Evolutionary conservation across 64 coral and sea anemone genomes (phyloP), one percentile per base, ranked within the genome.

Genomic region (Dendrophyllia cribrosa): DNA sequence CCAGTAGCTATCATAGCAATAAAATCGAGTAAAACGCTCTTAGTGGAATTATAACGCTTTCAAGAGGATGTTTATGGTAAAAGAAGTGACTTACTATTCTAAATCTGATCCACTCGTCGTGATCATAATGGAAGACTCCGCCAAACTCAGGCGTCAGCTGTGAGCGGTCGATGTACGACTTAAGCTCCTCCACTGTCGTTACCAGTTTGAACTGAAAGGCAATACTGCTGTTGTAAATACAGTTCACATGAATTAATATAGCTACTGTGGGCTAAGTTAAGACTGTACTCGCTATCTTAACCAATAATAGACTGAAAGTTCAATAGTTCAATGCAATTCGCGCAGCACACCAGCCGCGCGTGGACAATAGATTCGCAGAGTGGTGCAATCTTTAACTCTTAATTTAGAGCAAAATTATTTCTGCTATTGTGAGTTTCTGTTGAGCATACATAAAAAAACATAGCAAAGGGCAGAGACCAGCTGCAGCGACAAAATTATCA

Each of bases 101-200:
- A 91, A 99, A 99, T 74, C 94, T 87, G 58, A 99, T 93, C 97
- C 97, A 99, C 24, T 93, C 97, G 52, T 99, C 97, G 62, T 99
- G 97, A 65, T 99, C 94, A 71, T 99, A 99, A 62, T 91, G 79
- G 78, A 99, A 99, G 9, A 92, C 96, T 67, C 97, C 97, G 75
- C 93, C 93, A 75, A 99, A 99, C 69, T 96, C 94, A 61, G 97
- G 94, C 1, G 94, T 96, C 3, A 99, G 87, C 66, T 99, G 97
- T 71, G 85, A 77, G 24, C 74, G 75, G 86, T 99, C 94, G 47
- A 99, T 84, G 47, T 90, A 91, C 19, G 58, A 91, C 88, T 96
- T 93, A 1, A 99, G 83, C 61, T 99, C 92, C 24, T 99, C 90
- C 20, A 99, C 91, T 58, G 97, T 96, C 59, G 97, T 96, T 52